These are phyloP conservation scores for Papilio polytes DNA, from an alignment of 1,140 invertebrate genomes.

Conservation along the genomic window DNA sequence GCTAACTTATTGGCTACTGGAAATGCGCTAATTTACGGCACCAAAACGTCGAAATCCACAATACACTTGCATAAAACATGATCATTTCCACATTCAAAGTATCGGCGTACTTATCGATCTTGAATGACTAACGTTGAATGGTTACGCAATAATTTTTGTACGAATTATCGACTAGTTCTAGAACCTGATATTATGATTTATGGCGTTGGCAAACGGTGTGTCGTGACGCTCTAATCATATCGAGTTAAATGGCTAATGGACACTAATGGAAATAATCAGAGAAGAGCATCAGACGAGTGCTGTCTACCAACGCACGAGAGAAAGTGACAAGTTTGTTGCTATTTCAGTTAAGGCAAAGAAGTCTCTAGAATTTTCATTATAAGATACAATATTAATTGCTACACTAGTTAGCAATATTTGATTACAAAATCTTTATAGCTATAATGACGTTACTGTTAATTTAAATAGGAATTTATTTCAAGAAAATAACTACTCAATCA, in stretches of 20 bases:
- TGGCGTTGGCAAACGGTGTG: slow-evolving; percentile 64
- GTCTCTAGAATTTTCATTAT: slow-evolving; percentile 26
- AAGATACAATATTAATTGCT: slow-evolving; percentile 19
- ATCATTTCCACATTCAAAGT: slow-evolving; percentile 18
- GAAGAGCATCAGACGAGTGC: slow-evolving; percentile 69
- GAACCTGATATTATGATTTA: slow-evolving; percentile 75
- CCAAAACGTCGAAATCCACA: slow-evolving; percentile 10
- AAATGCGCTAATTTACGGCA: slow-evolving; percentile 6
- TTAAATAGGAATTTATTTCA: too few species aligned
- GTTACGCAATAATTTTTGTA: slow-evolving; percentile 55
- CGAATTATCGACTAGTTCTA: slow-evolving; percentile 55
- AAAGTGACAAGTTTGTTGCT: slow-evolving; percentile 68
- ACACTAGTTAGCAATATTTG: not conserved
- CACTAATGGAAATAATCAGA: slow-evolving; percentile 76
- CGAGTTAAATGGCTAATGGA: slow-evolving; percentile 81
- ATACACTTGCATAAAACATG: slow-evolving; percentile 30
- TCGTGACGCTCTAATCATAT: slow-evolving; percentile 79
- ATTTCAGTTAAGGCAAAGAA: slow-evolving; percentile 53
- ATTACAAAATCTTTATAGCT: too few species aligned
- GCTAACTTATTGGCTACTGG: slow-evolving; percentile 19
- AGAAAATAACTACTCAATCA: too few species aligned
- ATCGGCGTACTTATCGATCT: slow-evolving; percentile 29
- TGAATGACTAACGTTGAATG: slow-evolving; percentile 34
- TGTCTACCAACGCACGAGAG: slow-evolving; percentile 58
- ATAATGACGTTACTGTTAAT: too few species aligned